Conservation (phyloP, 2,797 vertebrate species). For the Danio tinwini region DNA sequence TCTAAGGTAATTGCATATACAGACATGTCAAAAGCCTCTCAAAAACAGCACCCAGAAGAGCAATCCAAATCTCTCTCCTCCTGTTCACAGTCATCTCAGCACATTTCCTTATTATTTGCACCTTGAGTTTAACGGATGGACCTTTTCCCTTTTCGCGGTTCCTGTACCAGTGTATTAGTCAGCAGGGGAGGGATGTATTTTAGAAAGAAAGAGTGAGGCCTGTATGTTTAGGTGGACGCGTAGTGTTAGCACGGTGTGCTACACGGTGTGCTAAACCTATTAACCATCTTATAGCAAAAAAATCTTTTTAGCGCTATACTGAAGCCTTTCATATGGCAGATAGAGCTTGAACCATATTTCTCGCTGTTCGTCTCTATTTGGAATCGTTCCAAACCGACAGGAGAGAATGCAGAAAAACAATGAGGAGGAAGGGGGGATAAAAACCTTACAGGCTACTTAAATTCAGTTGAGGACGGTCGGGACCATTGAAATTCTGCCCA, state of each 20-base stretch:
- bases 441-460: conserved; percentile 65
- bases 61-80: not conserved
- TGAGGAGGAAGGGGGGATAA: conserved; percentile 28
- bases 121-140: not conserved
- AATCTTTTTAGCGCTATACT: not conserved
- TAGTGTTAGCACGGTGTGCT: conserved; percentile 25
- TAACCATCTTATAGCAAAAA: conserved; percentile 21
- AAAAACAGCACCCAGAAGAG: not conserved
- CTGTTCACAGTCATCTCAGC: conserved; percentile 1
- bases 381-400: conserved; percentile 50
- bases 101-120: conserved; percentile 16
- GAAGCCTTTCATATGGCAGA: conserved; percentile 16
- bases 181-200: conserved; percentile 5
- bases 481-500: conserved; percentile 73
- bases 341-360: conserved; percentile 13
- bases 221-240: conserved; percentile 18
- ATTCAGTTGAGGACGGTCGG: conserved; percentile 66
- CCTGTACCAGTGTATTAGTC: conserved; percentile 13
- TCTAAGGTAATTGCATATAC: not conserved
- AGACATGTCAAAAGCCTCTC: not conserved
- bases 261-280: conserved; percentile 46
- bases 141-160: conserved; percentile 13
- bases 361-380: not conserved
- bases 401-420: conserved; percentile 48
- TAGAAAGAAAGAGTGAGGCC: not conserved